These are phyloP conservation scores for Oscheius sp. DNA, from an alignment of 2,888 invertebrate species.

Conservation along the genomic window DNA sequence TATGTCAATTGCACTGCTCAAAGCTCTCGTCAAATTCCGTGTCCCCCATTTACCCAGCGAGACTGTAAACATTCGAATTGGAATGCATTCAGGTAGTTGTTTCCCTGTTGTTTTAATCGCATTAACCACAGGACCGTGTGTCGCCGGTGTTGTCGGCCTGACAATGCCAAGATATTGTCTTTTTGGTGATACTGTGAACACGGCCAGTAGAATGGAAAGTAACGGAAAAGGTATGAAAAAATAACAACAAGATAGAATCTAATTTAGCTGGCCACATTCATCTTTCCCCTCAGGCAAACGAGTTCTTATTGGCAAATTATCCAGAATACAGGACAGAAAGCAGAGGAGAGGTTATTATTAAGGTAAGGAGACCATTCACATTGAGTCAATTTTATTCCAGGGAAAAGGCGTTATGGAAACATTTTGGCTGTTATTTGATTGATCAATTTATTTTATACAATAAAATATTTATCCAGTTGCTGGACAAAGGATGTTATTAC, in stretches of 20 bases:
- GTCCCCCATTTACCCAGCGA: constrained; percentile 68
- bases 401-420: constrained; percentile 65
- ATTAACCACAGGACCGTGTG: constrained; percentile 51
- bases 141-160: constrained; percentile 62
- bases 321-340: constrained; percentile 53
- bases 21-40: constrained; percentile 51
- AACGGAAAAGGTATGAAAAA: constrained; percentile 22
- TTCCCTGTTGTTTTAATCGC: not conserved
- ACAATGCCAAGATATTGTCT: constrained; percentile 66
- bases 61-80: constrained; percentile 59
- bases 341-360: constrained; percentile 62
- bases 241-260: not conserved
- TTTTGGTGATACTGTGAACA: constrained; percentile 66
- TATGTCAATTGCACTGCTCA: constrained; percentile 50
- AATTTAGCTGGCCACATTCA: constrained; percentile 60
- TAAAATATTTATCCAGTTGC: constrained; percentile 13
- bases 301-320: constrained; percentile 45
- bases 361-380: constrained; percentile 39
- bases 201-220: constrained; percentile 61
- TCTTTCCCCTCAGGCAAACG: constrained; percentile 51
- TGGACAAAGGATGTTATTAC: constrained; percentile 1
- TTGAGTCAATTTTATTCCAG: constrained; percentile 40
- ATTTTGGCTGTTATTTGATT: constrained; percentile 53
- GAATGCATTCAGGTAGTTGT: constrained; percentile 52
- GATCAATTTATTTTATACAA: not conserved